Conservation (phyloP, 1,140 invertebrate species). For the Phortica variegata region DNA sequence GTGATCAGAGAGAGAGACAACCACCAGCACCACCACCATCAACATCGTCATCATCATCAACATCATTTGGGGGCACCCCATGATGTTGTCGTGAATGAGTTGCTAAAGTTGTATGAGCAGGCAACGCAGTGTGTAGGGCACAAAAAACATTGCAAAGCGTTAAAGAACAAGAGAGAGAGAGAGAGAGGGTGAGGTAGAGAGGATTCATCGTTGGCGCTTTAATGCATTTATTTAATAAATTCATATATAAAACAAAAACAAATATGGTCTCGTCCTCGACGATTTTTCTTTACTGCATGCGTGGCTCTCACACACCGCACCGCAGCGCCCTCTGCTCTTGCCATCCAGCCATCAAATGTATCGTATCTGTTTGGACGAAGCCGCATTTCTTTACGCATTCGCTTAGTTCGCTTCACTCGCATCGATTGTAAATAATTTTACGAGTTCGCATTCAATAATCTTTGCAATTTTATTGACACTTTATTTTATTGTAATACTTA, state of each 20-base stretch:
- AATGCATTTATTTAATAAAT: slow-evolving; percentile 55
- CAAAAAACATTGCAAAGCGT: too few relatives aligned
- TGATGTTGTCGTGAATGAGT: too few relatives aligned
- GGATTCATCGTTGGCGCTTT: slow-evolving; percentile 18
- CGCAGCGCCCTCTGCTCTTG: background rate
- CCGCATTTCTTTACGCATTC: background rate
- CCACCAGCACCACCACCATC: slow-evolving; percentile 15
- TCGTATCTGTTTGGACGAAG: background rate
- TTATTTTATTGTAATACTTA: background rate
- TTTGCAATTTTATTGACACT: slow-evolving; percentile 54
- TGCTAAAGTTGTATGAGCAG: too few relatives aligned
- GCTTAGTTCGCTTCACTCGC: too few relatives aligned
- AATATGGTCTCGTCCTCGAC: too few relatives aligned
- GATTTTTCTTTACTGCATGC: too few relatives aligned
- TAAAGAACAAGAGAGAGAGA: slow-evolving; percentile 6
- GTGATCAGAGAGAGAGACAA: slow-evolving; percentile 34
- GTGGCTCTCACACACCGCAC: background rate
- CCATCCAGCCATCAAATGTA: slow-evolving; percentile 5
- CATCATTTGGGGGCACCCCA: too few relatives aligned
- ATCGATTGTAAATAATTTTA: slow-evolving; percentile 49
- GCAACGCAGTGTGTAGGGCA: too few relatives aligned
- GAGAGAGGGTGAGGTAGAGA: background rate
- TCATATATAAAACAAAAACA: slow-evolving; percentile 25
- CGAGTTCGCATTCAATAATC: slow-evolving; percentile 48
- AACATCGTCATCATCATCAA: too few relatives aligned